Percentiles rank a stretch among this genome's conserved stretches.
Conservation (phyloP, 2,797 vertebrate genomes). For the Percopsis omiscomaycus region DNA sequence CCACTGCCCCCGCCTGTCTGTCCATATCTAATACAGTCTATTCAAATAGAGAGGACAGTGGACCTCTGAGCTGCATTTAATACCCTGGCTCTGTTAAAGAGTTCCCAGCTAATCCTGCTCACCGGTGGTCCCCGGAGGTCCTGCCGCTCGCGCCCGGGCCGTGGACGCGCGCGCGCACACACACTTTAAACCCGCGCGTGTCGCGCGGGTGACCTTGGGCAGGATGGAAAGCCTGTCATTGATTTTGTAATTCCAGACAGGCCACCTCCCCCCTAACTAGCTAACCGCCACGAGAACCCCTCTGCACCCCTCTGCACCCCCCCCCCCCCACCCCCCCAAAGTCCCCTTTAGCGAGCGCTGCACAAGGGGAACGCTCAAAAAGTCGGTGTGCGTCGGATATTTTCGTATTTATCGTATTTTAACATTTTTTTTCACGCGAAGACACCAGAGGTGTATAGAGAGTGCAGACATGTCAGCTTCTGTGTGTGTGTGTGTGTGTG, state of each 20-base stretch:
- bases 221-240: constrained; percentile 81
- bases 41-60: constrained; percentile 83
- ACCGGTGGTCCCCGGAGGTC: constrained; percentile 70
- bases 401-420: too few relatives aligned
- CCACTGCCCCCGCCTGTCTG: constrained; percentile 48
- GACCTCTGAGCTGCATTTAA: constrained; percentile 76
- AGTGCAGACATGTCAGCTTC: too few relatives aligned
- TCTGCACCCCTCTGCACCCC: constrained; percentile 35
- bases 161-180: neutral
- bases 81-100: constrained; percentile 80
- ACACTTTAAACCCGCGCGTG: constrained; percentile 84
- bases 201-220: constrained; percentile 94
- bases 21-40: constrained; percentile 85
- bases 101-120: constrained; percentile 89
- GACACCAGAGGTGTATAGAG: too few relatives aligned
- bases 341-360: too few relatives aligned
- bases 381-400: too few relatives aligned
- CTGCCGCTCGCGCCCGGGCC: constrained; percentile 20
- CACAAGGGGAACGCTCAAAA: too few relatives aligned
- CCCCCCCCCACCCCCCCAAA: constrained; percentile 44
- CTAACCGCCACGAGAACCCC: constrained; percentile 17
- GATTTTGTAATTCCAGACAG: constrained; percentile 92
- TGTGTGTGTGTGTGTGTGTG: too few relatives aligned
- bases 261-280: constrained; percentile 31
- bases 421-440: too few relatives aligned